Evolutionary conservation across 2,797 vertebrate genomes (phyloP), one percentile per base, ranked within the genome.

Genomic region (Sitta carolinensis): DNA sequence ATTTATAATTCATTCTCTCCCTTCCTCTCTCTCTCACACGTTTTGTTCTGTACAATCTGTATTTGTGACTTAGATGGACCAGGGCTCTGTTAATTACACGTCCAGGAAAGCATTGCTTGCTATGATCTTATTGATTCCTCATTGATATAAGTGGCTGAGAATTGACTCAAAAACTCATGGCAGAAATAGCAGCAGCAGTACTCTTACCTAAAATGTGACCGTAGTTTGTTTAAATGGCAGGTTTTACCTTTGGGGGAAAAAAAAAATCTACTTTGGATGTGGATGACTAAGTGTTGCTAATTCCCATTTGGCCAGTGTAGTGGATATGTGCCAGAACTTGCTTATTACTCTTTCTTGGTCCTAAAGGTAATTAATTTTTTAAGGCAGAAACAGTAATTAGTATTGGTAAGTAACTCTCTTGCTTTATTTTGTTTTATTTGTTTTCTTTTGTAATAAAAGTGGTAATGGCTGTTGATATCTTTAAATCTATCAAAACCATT

Each of bases 371-470:
- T 78, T 79, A 0, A 59, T 62, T 87, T 77, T 58, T 69, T 57
- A 64, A 92, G 54, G 73, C 68, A 81, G 73, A 66, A 86, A 51
- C 58, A 62, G n/a, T 61, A 57, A 47, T 36, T 89, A 58, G 25
- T 62, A 73, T 19, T 89, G 91, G 89, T 94, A 90, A 97, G 94
- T 94, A 54, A 80, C 69, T 78, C 0, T 50, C 74, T 27, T 57
- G 4, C 47, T 91, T 88, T 66, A 54, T 42, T 45, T 94, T 79
- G 16, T 9, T 63, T 51, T 16, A 10, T 69, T 80, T 93, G 7
- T 52, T 84, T 90, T 89, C 20, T 47, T 20, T 81, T 67, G 23
- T 73, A 77, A 89, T 64, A 21, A 13, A 64, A 89, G 32, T 17
- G 68, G 13, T 78, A 78, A 38, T 78, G 59, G 11, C 51, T 88